Conservation (phyloP, 2,888 invertebrate species). For the Dimorphilus gyrociliatus region DNA sequence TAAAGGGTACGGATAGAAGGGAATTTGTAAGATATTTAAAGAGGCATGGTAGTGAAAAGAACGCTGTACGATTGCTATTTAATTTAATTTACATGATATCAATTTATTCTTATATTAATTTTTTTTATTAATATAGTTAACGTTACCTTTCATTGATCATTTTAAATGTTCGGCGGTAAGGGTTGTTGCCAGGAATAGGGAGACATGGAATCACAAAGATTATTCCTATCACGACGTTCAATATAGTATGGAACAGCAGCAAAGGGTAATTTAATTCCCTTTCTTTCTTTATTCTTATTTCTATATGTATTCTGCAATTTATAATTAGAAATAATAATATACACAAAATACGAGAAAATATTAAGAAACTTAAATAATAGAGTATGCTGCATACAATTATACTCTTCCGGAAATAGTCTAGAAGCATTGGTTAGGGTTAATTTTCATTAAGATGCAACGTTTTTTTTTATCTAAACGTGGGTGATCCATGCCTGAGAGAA, state of each 20-base stretch:
- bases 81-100: not conserved
- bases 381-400: too few relatives aligned
- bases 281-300: too few relatives aligned
- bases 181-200: slow-evolving; percentile 20
- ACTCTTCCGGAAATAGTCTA: too few relatives aligned
- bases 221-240: slow-evolving; percentile 23
- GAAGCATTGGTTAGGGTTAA: too few relatives aligned
- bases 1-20: slow-evolving; percentile 20
- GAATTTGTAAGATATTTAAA: slow-evolving; percentile 27
- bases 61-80: slow-evolving; percentile 7
- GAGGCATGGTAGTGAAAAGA: slow-evolving; percentile 26
- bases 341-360: too few relatives aligned
- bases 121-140: slow-evolving; percentile 19
- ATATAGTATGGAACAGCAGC: slow-evolving; percentile 20
- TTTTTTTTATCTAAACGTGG: too few relatives aligned
- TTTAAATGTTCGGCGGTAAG: slow-evolving; percentile 21
- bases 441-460: too few relatives aligned
- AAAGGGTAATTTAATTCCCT: too few relatives aligned
- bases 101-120: not conserved
- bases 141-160: slow-evolving; percentile 27
- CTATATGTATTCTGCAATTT: too few relatives aligned
- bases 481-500: too few relatives aligned
- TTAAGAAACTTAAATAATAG: too few relatives aligned
- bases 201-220: slow-evolving; percentile 25
- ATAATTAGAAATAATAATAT: too few relatives aligned